Evolutionary conservation across 2,113 vertebrate species (phyloP).

Genomic region (Pelobates fuscus): DNA sequence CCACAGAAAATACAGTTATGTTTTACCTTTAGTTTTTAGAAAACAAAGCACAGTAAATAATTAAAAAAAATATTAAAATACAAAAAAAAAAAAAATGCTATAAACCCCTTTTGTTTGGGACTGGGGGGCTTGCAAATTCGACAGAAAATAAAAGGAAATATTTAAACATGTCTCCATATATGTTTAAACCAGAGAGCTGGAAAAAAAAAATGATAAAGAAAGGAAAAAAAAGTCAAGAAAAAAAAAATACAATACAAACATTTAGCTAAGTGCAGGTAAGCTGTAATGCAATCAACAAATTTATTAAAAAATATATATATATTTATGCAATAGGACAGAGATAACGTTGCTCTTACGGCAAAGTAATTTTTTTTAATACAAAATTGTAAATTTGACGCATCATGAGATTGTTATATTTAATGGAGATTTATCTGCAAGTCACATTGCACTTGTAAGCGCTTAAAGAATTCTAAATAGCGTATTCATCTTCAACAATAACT

Average conservation of each 20-base stretch:
- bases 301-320: conserved; percentile 24
- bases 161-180: conserved; percentile 60
- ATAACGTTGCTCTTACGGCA: neutral
- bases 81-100: conserved; percentile 61
- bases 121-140: conserved; percentile 53
- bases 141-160: conserved; percentile 54
- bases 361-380: too few species aligned
- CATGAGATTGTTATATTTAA: too few species aligned
- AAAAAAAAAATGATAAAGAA: too few species aligned
- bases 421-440: too few species aligned
- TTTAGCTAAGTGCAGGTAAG: conserved; percentile 61
- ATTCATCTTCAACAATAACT: too few species aligned
- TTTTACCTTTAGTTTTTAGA: conserved; percentile 72
- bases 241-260: conserved; percentile 54
- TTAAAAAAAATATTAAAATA: neutral
- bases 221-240: too few species aligned
- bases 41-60: conserved; percentile 73
- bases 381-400: too few species aligned
- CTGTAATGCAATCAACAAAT: conserved; percentile 24
- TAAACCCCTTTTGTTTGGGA: conserved; percentile 40
- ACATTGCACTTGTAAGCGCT: too few species aligned
- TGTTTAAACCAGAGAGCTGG: conserved; percentile 69
- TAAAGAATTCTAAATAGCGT: too few species aligned
- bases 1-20: conserved; percentile 89
- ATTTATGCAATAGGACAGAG: conserved; percentile 30